phyloP scores from a whole-genome alignment of 2,888 invertebrate species.

The Harpalus rubripes region DNA sequence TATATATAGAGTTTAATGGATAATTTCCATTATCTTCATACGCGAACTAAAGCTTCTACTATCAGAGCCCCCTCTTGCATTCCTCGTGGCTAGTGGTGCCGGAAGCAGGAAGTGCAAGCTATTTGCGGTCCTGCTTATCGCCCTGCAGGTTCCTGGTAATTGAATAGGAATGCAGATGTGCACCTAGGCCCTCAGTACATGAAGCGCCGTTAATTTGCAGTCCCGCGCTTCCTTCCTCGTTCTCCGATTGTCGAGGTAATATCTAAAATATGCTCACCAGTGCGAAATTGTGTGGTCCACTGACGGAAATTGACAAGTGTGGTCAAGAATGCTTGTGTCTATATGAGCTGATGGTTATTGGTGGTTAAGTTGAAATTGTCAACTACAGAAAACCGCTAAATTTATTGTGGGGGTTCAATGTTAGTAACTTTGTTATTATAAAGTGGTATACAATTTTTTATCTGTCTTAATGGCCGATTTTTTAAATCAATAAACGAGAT shows the following conservation, averaged over 20 bases:
- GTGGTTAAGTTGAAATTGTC: no score
- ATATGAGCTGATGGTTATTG: no score
- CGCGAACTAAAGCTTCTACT: not conserved
- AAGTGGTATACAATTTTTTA: no score
- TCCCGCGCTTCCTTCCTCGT: not conserved
- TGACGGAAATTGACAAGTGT: no score
- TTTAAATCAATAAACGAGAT: no score
- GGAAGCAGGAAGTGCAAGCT: constrained; percentile 2
- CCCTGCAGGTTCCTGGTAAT: not conserved
- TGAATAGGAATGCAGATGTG: constrained; percentile 2
- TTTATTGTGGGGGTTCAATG: no score
- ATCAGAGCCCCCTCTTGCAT: not conserved
- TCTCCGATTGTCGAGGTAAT: not conserved
- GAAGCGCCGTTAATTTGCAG: not conserved
- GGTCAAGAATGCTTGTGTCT: no score
- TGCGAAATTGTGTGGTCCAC: not conserved
- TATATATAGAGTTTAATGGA: not conserved
- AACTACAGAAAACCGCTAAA: no score
- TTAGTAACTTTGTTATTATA: no score
- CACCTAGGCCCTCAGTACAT: not conserved
- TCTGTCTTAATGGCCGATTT: no score
- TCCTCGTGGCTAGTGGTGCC: not conserved
- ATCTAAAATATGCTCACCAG: not conserved
- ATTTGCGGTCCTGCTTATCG: not conserved
- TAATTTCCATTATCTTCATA: not conserved